phyloP scores from a whole-genome alignment of 2,113 vertebrate genomes.

The Gyps fulvus region DNA sequence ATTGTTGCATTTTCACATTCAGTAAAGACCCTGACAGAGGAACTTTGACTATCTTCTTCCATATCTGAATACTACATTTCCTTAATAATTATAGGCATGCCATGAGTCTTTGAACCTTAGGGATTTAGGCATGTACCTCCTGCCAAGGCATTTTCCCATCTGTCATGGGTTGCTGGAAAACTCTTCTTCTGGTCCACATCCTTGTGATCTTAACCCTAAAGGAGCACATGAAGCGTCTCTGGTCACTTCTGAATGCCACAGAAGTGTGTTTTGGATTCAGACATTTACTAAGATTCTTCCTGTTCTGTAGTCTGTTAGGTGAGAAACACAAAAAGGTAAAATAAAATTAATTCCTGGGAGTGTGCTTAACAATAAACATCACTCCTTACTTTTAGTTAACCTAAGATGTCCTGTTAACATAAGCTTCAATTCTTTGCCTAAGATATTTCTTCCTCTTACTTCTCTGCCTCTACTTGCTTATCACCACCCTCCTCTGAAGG shows the following conservation, averaged over 20 bases:
- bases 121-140: not conserved
- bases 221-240: not conserved
- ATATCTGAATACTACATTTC: not conserved
- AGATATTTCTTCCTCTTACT: not conserved
- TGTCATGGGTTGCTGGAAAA: not conserved
- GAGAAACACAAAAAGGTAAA: not conserved
- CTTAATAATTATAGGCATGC: not conserved
- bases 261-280: not conserved
- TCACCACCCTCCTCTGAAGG: not conserved
- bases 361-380: not conserved
- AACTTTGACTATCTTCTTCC: not conserved
- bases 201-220: not conserved
- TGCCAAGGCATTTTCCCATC: not conserved
- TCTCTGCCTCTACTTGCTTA: fast-evolving
- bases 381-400: not conserved
- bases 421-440: not conserved
- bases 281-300: not conserved
- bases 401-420: not conserved
- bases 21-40: not conserved
- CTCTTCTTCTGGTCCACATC: not conserved
- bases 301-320: not conserved
- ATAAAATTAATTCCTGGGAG: not conserved
- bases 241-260: not conserved
- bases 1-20: not conserved
- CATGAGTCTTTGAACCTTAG: not conserved